These are phyloP conservation scores for Drosophila ohnishii DNA, from an alignment of 1,140 invertebrate species.

Conservation along the genomic window DNA sequence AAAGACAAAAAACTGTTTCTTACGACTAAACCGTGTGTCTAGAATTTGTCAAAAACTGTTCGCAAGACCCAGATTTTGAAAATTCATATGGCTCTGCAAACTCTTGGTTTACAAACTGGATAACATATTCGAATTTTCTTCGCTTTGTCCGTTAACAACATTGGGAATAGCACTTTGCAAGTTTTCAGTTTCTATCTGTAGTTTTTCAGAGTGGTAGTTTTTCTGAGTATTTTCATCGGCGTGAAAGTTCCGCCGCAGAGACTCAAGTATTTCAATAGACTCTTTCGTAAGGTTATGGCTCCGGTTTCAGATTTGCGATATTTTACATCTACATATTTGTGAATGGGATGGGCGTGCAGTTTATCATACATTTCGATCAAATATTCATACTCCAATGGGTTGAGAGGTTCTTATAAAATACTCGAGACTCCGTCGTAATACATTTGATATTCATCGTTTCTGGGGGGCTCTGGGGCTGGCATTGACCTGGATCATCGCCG, in stretches of 20 bases:
- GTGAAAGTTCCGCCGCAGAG: constrained; percentile 55
- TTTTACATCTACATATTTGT: constrained; percentile 26
- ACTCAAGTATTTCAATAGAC: constrained; percentile 74
- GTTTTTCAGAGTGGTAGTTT: constrained; percentile 54
- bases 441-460: constrained; percentile 65
- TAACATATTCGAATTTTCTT: constrained; percentile 54
- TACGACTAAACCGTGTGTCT: constrained; percentile 43
- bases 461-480: constrained; percentile 23
- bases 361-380: constrained; percentile 44
- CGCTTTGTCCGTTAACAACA: constrained; percentile 13
- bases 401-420: constrained; percentile 64
- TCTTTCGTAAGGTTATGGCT: constrained; percentile 33
- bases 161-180: constrained; percentile 59
- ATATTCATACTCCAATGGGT: constrained; percentile 37
- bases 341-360: constrained; percentile 44
- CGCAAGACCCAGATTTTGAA: neutral
- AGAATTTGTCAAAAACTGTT: neutral
- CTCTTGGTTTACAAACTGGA: neutral
- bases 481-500: constrained; percentile 45
- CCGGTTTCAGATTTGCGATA: neutral
- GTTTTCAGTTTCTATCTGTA: constrained; percentile 41
- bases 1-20: constrained; percentile 36
- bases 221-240: constrained; percentile 72
- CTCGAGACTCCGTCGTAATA: constrained; percentile 77
- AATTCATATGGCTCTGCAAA: neutral